Evolutionary conservation across 2,113 vertebrate genomes (phyloP), one percentile per base, ranked within the genome.

Genomic region (Anser brachyrhynchus): DNA sequence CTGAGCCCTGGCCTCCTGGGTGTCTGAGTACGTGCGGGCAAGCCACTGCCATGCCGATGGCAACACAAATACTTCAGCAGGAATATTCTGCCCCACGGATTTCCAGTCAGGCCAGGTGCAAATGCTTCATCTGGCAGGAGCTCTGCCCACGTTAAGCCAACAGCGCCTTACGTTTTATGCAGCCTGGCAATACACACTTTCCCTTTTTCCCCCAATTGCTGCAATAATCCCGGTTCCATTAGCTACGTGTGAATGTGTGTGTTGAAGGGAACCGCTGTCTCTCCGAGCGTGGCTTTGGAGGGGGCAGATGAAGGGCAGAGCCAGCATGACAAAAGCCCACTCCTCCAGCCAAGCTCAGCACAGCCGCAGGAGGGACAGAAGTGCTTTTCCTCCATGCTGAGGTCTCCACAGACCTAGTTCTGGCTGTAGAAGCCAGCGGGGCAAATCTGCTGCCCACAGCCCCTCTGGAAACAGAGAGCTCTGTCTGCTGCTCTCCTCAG

Each of bases 11-110:
- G 93, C 90, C 95, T 95, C 94, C 37, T 89, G 94, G 84, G 94
- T 93, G 85, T 95, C 89, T 93, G 95, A 91, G 91, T 96, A 97
- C 74, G 86, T 97, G 95, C 94, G 2, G 72, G 54, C 19, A 10
- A 96, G 85, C 91, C 73, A 87, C 84, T 92, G 91, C 80, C 85
- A 84, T 29, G 25, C 89, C 80, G 89, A 80, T 59, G 84, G 91
- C 86, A 94, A 17, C n/a, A 59, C 41, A 70, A 79, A 59, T 25
- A 72, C 55, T 91, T 67, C 84, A 67, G 86, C 3, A 2, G 46
- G 70, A 64, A 1, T 37, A 89, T 89, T 72, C 80, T 82, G 80
- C 80, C 84, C 46, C 76, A 13, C 41, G 86, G 41, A 72, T 79
- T 93, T 93, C 87, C 84, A 55, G 33, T 43, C 41, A 54, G 51